These are phyloP conservation scores for Nezara viridula DNA, from an alignment of 2,888 invertebrate genomes.

Conservation along the genomic window DNA sequence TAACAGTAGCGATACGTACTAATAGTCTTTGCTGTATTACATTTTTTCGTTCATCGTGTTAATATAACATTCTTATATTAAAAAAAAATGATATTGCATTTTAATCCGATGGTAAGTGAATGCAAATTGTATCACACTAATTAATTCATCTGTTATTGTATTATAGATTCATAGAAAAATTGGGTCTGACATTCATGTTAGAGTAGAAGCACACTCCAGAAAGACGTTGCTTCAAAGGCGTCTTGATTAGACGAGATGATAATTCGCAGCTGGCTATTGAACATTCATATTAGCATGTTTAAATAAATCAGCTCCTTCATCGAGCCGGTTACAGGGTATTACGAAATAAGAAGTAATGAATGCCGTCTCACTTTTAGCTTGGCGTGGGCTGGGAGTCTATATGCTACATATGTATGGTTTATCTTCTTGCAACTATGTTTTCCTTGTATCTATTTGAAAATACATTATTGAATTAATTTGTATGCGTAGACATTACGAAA, in stretches of 20 bases:
- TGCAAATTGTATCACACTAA: too few species aligned
- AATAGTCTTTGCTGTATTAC: too few species aligned
- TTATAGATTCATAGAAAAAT: too few species aligned
- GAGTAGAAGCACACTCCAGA: too few species aligned
- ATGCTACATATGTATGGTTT: background rate
- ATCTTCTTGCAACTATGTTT: background rate
- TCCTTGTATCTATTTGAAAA: background rate
- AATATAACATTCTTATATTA: too few species aligned
- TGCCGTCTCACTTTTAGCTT: background rate
- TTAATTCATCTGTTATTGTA: too few species aligned
- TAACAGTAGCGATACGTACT: too few species aligned
- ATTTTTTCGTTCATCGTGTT: too few species aligned
- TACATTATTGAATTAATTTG: background rate
- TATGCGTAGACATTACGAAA: background rate
- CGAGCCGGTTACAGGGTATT: background rate
- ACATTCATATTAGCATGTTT: background rate
- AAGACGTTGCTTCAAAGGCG: background rate
- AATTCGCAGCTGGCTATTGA: background rate
- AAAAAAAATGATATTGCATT: too few species aligned
- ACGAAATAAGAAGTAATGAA: background rate
- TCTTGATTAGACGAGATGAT: background rate
- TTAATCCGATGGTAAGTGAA: too few species aligned
- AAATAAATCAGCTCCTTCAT: conserved; percentile 31
- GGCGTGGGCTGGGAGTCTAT: background rate
- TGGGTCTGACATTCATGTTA: too few species aligned